Evolutionary conservation across 2,888 invertebrate species (phyloP).

Genomic region (Orgyia antiqua): DNA sequence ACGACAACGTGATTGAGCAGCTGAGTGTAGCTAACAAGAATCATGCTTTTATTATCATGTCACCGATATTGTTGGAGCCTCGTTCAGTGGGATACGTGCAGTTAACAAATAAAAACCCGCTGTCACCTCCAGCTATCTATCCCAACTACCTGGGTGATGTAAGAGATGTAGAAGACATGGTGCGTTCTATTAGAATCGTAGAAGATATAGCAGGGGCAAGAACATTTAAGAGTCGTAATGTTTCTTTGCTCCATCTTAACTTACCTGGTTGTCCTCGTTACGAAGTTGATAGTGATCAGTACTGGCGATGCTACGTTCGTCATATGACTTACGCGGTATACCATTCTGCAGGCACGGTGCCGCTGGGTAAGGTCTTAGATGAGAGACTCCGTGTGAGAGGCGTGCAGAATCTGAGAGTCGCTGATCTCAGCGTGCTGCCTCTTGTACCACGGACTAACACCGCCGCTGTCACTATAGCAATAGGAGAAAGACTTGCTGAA

Average conservation of each 20-base stretch:
- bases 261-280: constrained; percentile 36
- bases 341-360: constrained; percentile 47
- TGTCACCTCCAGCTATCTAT: constrained; percentile 33
- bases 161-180: constrained; percentile 37
- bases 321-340: constrained; percentile 45
- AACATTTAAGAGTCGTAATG: constrained; percentile 26
- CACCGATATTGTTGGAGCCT: constrained; percentile 39
- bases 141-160: constrained; percentile 44
- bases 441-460: constrained; percentile 40
- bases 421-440: constrained; percentile 42
- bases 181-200: constrained; percentile 35
- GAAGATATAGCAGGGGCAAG: constrained; percentile 34
- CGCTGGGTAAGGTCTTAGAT: constrained; percentile 44
- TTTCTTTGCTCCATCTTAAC: constrained; percentile 27
- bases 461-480: constrained; percentile 42
- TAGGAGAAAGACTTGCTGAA: constrained; percentile 34
- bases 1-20: constrained; percentile 30
- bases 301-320: constrained; percentile 51
- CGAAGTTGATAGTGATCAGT: constrained; percentile 14
- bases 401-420: constrained; percentile 37
- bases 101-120: constrained; percentile 36
- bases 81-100: constrained; percentile 40
- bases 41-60: constrained; percentile 30
- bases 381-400: constrained; percentile 39
- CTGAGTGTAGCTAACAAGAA: constrained; percentile 28